Evolutionary conservation across 2,113 vertebrate genomes (phyloP).

Genomic region (human (Homo sapiens)): DNA sequence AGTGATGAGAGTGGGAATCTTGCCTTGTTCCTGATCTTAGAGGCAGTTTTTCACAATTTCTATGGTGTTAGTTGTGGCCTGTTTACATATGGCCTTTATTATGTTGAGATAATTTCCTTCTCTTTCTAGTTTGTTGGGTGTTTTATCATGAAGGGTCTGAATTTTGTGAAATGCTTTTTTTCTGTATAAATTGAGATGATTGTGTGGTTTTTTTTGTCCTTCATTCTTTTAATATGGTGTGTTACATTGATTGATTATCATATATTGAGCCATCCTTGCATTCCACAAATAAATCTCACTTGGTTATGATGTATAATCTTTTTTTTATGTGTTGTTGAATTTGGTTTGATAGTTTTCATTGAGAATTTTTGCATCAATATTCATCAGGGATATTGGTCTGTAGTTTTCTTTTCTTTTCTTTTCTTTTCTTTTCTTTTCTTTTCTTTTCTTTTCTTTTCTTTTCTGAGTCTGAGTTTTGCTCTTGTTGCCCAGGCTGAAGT

Average conservation of each 20-base stretch:
- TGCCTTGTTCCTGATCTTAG: not conserved
- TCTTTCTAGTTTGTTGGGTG: not conserved
- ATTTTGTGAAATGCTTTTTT: not conserved
- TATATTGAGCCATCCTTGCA: not conserved
- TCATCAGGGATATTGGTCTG: not conserved
- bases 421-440: not conserved
- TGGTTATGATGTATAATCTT: not conserved
- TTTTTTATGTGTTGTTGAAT: not conserved
- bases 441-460: not conserved
- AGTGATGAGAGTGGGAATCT: not conserved
- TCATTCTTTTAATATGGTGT: not conserved
- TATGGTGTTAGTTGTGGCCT: not conserved
- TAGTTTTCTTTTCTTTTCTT: not conserved
- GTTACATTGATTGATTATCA: not conserved
- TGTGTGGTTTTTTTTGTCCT: not conserved
- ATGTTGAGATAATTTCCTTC: not conserved
- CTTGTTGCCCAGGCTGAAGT: no score
- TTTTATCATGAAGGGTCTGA: not conserved
- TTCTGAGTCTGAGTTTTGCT: no score
- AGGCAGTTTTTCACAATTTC: not conserved
- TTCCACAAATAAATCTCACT: not conserved
- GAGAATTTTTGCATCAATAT: not conserved
- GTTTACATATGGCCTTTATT: not conserved
- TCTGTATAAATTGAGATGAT: not conserved
- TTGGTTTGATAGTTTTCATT: not conserved